phyloP scores from a whole-genome alignment of 2,888 invertebrate genomes.

The Cartodere bifasciata region DNA sequence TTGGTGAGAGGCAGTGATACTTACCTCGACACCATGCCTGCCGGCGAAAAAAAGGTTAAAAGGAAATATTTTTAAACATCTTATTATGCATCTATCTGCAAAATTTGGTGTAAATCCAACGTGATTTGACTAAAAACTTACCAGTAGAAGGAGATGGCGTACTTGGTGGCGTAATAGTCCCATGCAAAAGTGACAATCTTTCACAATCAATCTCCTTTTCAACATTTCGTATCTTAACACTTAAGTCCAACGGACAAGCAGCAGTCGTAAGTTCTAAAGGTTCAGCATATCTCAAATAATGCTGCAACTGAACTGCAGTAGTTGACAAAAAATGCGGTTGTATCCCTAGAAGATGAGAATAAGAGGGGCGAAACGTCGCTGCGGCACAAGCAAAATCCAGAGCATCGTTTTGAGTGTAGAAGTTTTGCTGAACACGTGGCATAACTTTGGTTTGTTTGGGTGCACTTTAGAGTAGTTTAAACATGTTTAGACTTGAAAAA shows the following conservation, averaged over 20 bases:
- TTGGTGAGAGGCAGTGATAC: no score
- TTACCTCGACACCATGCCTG: no score
- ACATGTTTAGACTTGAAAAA: no score
- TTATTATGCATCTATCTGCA: no score
- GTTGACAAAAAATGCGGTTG: constrained; percentile 27
- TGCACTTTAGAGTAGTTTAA: no score
- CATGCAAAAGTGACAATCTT: constrained; percentile 21
- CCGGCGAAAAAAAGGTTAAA: no score
- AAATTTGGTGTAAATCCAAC: constrained; percentile 19
- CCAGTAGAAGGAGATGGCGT: constrained; percentile 71
- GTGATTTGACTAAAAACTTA: constrained; percentile 17
- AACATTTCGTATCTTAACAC: constrained; percentile 60
- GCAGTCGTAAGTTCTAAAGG: constrained; percentile 41
- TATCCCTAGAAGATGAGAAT: constrained; percentile 29
- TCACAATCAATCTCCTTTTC: constrained; percentile 21
- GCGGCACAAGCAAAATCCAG: constrained; percentile 30
- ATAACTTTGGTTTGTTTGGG: no score
- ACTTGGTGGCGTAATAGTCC: constrained; percentile 65
- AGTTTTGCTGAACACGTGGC: constrained; percentile 34
- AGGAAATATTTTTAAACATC: no score
- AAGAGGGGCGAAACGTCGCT: constrained; percentile 23
- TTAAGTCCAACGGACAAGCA: constrained; percentile 57
- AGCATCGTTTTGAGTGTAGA: constrained; percentile 27
- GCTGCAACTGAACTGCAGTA: constrained; percentile 27
- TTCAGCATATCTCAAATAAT: constrained; percentile 46